Base-by-base conservation (phyloP, 2,888 invertebrate species). In the Mongoloraphidia duomilia region DNA sequence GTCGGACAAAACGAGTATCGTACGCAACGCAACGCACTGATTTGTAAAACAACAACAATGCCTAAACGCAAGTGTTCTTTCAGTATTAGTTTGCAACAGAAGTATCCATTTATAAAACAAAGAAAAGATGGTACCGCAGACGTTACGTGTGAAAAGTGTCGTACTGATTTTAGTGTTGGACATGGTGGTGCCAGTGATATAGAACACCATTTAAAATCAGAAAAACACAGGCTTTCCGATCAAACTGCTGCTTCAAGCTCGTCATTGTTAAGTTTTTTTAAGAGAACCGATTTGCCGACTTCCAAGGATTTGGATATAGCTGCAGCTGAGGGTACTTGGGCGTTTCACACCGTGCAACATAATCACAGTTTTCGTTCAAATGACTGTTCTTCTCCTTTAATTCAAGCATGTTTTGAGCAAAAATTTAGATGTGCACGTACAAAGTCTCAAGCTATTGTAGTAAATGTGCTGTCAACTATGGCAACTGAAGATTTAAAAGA, bases 361-460 rank as follows among this genome's bases (percentile, higher is more conserved):
- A 57, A 59, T 38, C 56, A 58, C 50, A 57, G 56, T 44, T 58
- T 59, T 55, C 53, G 56, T 41, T 56, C 52, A 1, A 58, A 54
- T 48, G 54, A 56, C 35, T 59, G 57, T 54, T 49, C 56, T 1
- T 43, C 56, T 12, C 57, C 56, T 49, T 54, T 57, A 50, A 58
- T 58, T 42, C 58, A 59, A 56, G 39, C 50, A 51, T 55, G 52
- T 56, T 58, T 59, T 51, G 55, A 61, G 37, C 52, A 43, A 9
- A 60, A 60, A 59, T 60, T 60, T 55, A 55, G 44, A 56, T 61
- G 60, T 46, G 57, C 56, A 8, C 56, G 55, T 51, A 62, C 55
- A 12, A 59, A 61, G 53, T 49, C 53, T 11, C 52, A 60, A 53
- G 58, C 57, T 53, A 58, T 59, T 55, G 54, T 58, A 39, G 56